Evolutionary conservation across 2,797 vertebrate species (phyloP), one percentile per base, ranked within the genome.

Genomic region (Parauchenoglanis ngamensis): DNA sequence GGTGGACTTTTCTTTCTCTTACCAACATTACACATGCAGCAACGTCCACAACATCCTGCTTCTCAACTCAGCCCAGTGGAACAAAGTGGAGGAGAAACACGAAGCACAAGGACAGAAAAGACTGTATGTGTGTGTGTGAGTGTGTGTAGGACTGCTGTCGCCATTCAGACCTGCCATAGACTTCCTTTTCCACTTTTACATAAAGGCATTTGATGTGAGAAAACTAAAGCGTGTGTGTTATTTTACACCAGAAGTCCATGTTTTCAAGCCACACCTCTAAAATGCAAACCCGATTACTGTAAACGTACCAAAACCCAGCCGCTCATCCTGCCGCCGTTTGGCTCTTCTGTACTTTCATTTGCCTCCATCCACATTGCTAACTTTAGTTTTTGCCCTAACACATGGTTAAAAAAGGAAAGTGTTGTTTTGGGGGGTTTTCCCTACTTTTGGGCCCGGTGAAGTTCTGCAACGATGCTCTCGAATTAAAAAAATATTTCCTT

Each of bases 101-200:
- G 19, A 84, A 85, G 83, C 59, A 61, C 59, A 85, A 75, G 17
- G 52, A 93, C 90, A 89, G 91, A 92, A 92, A 88, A 80, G 86
- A 91, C 87, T 90, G 68, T 77, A 49, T 84, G 49, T 56, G 80
- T 44, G 79, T 81, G 52, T 85, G 70, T 79, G 72, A 83, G 52
- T 49, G 81, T 70, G 84, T 90, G 88, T 93, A 90, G 63, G 86
- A 78, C 92, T 63, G 85, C 85, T 87, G 88, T 75, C 84, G 76
- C 57, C 77, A 84, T 89, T 89, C 90, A 92, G 90, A 93, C 89
- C 91, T 91, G 85, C 87, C 93, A 93, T 93, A 93, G 92, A 90
- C 90, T 92, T 91, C 87, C 94, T 95, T 96, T 95, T 90, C 90
- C 94, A 94, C 92, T 95, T 96, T 95, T 95, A 92, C 95, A 95